Percentiles rank a stretch among this genome's conserved stretches.
These are phyloP conservation scores for Parapsyche elsis DNA, from an alignment of 1,140 invertebrate species.

Conservation along the genomic window DNA sequence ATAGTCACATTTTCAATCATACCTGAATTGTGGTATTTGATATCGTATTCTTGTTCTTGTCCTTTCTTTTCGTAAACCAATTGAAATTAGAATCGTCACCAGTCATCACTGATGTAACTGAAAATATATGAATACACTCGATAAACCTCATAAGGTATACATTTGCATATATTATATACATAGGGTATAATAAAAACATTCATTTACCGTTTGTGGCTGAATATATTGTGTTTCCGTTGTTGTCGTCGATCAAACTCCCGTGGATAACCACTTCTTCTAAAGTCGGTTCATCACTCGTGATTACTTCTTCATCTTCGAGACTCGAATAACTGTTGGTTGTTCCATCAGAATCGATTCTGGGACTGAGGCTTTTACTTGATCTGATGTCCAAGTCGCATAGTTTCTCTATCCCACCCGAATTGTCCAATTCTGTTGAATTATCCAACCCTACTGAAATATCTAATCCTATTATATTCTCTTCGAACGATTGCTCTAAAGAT, in stretches of 20 bases:
- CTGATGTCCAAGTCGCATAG: conserved; percentile 42
- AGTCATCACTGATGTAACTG: conserved; percentile 36
- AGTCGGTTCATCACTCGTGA: conserved; percentile 44
- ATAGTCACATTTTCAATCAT: no score
- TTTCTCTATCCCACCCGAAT: conserved; percentile 34
- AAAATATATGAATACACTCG: not conserved
- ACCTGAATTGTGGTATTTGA: conserved; percentile 47
- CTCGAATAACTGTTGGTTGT: conserved; percentile 53
- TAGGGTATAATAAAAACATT: not conserved
- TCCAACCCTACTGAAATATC: conserved; percentile 27
- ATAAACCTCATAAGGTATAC: not conserved
- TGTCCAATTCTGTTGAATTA: conserved; percentile 53
- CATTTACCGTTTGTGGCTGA: conserved; percentile 44
- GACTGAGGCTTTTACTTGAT: conserved; percentile 41
- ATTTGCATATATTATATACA: conserved; percentile 9
- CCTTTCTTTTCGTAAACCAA: conserved; percentile 53
- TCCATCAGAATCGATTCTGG: conserved; percentile 44
- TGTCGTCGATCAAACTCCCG: conserved; percentile 57
- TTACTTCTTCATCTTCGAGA: conserved; percentile 53
- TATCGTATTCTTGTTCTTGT: conserved; percentile 55
- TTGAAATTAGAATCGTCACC: conserved; percentile 51
- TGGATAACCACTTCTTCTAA: conserved; percentile 52
- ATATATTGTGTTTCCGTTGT: conserved; percentile 51
- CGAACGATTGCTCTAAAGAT: conserved; percentile 50
- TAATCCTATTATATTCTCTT: conserved; percentile 43